A percentile compares a stretch with the other conserved stretches of the same genome.
Conservation (phyloP, 2,888 invertebrate species). For the Clepsis dumicolana region DNA sequence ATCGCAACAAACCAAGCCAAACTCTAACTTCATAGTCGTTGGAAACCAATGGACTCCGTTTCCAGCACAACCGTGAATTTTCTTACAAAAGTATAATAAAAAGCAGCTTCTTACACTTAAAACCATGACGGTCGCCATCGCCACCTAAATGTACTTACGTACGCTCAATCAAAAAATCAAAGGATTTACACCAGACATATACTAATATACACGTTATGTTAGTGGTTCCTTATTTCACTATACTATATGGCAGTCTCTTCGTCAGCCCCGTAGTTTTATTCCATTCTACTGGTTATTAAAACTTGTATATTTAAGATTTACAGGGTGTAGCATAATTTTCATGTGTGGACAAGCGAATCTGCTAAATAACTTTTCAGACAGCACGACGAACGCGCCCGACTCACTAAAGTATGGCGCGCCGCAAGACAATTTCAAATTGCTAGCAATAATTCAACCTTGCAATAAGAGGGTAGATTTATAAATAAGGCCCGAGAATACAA, state of each 20-base stretch:
- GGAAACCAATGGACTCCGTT: too few species aligned
- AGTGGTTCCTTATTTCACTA: too few species aligned
- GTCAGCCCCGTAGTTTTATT: background rate
- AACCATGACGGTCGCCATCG: too few species aligned
- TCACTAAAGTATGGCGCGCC: slow-evolving; percentile 53
- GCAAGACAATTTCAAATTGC: slow-evolving; percentile 77
- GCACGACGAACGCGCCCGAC: slow-evolving; percentile 45
- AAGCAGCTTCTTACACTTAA: too few species aligned
- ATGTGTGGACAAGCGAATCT: slow-evolving; percentile 59
- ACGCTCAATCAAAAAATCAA: too few species aligned
- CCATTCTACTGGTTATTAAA: slow-evolving; percentile 32
- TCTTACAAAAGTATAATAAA: too few species aligned
- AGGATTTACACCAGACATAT: too few species aligned
- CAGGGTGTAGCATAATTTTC: slow-evolving; percentile 55
- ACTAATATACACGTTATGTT: too few species aligned
- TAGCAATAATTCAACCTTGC: slow-evolving; percentile 69
- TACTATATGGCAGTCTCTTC: too few species aligned
- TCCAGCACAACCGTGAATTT: too few species aligned
- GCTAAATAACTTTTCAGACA: slow-evolving; percentile 59
- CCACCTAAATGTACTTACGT: too few species aligned
- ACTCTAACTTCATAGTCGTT: background rate
- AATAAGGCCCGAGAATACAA: slow-evolving; percentile 63
- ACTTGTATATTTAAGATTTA: slow-evolving; percentile 36
- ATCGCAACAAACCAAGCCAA: background rate
- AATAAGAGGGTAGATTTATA: slow-evolving; percentile 73